These are phyloP conservation scores for Scolopax mira DNA, from an alignment of 2,113 vertebrate species.

Conservation along the genomic window DNA sequence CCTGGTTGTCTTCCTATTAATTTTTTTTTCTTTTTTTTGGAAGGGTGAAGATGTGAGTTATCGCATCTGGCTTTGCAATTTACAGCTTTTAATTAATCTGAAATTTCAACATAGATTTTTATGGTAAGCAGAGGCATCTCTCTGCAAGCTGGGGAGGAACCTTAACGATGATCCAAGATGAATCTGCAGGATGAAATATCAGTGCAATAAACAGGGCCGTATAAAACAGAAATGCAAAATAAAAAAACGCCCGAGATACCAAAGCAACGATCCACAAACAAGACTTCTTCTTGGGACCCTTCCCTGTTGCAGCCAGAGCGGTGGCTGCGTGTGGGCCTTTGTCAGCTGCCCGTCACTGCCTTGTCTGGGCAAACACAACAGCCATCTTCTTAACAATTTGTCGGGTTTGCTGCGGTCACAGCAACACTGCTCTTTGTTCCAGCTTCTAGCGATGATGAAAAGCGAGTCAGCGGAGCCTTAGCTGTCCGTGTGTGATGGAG, in stretches of 20 bases:
- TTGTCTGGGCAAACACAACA: background rate
- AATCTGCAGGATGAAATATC: constrained; percentile 47
- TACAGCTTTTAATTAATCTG: constrained; percentile 75
- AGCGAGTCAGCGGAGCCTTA: background rate
- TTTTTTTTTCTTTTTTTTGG: background rate
- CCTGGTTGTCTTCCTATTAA: background rate
- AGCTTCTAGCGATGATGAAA: background rate
- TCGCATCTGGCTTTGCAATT: constrained; percentile 28
- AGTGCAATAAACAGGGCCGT: background rate
- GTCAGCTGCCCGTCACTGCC: background rate
- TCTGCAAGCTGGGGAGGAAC: constrained; percentile 49
- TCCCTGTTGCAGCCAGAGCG: background rate
- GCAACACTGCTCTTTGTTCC: background rate
- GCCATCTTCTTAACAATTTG: too few relatives aligned
- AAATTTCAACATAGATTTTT: constrained; percentile 57
- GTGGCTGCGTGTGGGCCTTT: background rate
- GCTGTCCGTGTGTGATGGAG: accelerated
- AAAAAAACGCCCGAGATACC: background rate
- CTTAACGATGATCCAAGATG: background rate
- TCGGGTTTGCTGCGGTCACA: background rate
- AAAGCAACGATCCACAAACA: background rate
- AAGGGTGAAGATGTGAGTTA: constrained; percentile 3
- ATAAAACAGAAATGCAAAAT: background rate
- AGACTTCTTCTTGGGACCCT: background rate
- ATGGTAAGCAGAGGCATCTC: constrained; percentile 48